Percentiles rank a stretch among this genome's conserved stretches.
Evolutionary conservation across 2,888 invertebrate genomes (phyloP).

Genomic region (Geophilus truncorum): DNA sequence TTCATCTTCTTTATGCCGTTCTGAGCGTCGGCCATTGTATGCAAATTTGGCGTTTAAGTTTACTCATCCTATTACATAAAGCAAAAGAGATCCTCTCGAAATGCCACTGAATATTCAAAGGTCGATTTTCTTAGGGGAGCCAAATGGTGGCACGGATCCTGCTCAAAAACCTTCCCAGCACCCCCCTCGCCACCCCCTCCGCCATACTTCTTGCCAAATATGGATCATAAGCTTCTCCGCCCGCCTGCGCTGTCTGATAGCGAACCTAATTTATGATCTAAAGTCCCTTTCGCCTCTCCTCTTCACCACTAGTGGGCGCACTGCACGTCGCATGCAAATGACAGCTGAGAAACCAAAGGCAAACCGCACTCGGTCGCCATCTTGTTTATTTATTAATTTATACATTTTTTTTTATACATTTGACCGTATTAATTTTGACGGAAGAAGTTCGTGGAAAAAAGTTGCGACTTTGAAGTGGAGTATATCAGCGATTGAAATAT

Average conservation of each 20-base stretch:
- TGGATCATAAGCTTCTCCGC: conserved; percentile 30
- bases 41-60: conserved; percentile 30
- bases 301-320: conserved; percentile 8
- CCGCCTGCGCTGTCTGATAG: conserved; percentile 28
- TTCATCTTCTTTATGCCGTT: background rate
- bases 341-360: background rate
- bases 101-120: conserved; percentile 32
- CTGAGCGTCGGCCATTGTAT: conserved; percentile 19
- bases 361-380: background rate
- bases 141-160: background rate
- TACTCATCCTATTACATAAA: conserved; percentile 31
- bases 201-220: conserved; percentile 25
- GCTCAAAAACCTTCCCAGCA: background rate
- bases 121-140: conserved; percentile 17
- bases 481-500: too few relatives aligned
- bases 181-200: background rate
- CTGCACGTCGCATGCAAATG: conserved; percentile 4
- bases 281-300: background rate
- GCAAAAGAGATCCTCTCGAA: conserved; percentile 18
- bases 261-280: conserved; percentile 23
- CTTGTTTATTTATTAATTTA: background rate
- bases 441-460: too few relatives aligned
- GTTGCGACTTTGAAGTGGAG: too few relatives aligned
- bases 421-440: background rate
- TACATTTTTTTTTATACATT: background rate